phyloP scores from a whole-genome alignment of 1,140 invertebrate species.

The Popillia japonica region DNA sequence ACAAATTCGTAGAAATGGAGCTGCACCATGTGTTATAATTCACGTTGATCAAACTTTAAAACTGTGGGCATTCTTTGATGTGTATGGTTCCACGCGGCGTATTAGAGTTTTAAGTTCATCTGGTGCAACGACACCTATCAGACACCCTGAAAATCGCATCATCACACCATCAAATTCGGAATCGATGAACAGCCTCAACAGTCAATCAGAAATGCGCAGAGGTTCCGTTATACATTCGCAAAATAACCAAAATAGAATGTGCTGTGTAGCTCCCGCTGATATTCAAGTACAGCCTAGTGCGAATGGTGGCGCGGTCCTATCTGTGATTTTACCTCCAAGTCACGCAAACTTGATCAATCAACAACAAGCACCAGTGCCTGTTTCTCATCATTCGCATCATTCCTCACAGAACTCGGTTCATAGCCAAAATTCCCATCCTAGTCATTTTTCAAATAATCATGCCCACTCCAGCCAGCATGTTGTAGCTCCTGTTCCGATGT shows the following conservation, averaged over 20 bases:
- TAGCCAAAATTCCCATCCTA: conserved; percentile 50
- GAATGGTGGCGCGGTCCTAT: conserved; percentile 76
- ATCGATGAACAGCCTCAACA: conserved; percentile 64
- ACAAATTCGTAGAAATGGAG: conserved; percentile 87
- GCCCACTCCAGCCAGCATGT: conserved; percentile 37
- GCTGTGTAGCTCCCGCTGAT: conserved; percentile 61
- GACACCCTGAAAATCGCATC: conserved; percentile 56
- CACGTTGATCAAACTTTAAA: conserved; percentile 90
- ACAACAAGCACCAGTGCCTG: conserved; percentile 51
- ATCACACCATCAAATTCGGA: conserved; percentile 60
- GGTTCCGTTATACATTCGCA: conserved; percentile 55
- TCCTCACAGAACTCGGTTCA: conserved; percentile 52
- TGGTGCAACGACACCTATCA: conserved; percentile 58
- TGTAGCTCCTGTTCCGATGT: conserved; percentile 45
- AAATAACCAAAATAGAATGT: conserved; percentile 59
- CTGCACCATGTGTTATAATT: conserved; percentile 83
- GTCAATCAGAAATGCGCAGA: conserved; percentile 57
- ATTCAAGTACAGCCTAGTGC: conserved; percentile 70
- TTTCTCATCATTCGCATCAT: conserved; percentile 51
- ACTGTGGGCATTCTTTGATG: conserved; percentile 95
- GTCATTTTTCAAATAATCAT: conserved; percentile 47
- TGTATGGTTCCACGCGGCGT: conserved; percentile 92
- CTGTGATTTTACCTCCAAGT: conserved; percentile 79
- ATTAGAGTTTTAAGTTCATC: conserved; percentile 74
- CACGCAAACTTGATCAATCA: conserved; percentile 59